Conservation (phyloP, 1,140 invertebrate genomes). For the Temnothorax longispinosus region DNA sequence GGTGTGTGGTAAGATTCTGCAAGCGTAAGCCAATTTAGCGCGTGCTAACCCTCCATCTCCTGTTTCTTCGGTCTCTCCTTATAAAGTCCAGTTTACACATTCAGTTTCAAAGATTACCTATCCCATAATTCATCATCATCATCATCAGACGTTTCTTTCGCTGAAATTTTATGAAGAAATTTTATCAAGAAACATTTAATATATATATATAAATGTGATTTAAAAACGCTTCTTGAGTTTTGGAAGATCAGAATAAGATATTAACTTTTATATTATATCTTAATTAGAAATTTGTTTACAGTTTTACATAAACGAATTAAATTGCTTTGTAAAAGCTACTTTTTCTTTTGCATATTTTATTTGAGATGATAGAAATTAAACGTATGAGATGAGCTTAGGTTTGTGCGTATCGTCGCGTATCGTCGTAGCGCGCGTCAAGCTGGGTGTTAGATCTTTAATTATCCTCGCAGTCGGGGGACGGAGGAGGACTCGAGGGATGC, state of each 20-base stretch:
- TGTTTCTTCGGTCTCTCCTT: background rate
- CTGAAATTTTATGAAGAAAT: background rate
- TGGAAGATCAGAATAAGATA: background rate
- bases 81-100: slow-evolving; percentile 32
- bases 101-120: background rate
- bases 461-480: slow-evolving; percentile 72
- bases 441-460: slow-evolving; percentile 83
- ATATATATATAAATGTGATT: background rate
- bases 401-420: slow-evolving; percentile 22
- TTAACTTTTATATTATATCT: background rate
- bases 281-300: background rate
- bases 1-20: slow-evolving; percentile 75
- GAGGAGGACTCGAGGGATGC: slow-evolving; percentile 67
- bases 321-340: background rate
- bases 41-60: slow-evolving; percentile 34
- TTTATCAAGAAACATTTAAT: background rate
- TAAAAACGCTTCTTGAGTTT: background rate
- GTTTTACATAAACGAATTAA: background rate
- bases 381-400: slow-evolving; percentile 26
- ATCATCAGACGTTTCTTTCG: background rate
- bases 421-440: slow-evolving; percentile 46
- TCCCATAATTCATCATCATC: background rate
- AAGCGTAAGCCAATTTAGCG: slow-evolving; percentile 81
- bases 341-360: background rate
- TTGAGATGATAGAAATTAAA: background rate